Percentiles rank a stretch among this genome's conserved stretches.
These are phyloP conservation scores for Rugalucina vietnamica DNA, from an alignment of 2,888 invertebrate genomes.

Conservation along the genomic window DNA sequence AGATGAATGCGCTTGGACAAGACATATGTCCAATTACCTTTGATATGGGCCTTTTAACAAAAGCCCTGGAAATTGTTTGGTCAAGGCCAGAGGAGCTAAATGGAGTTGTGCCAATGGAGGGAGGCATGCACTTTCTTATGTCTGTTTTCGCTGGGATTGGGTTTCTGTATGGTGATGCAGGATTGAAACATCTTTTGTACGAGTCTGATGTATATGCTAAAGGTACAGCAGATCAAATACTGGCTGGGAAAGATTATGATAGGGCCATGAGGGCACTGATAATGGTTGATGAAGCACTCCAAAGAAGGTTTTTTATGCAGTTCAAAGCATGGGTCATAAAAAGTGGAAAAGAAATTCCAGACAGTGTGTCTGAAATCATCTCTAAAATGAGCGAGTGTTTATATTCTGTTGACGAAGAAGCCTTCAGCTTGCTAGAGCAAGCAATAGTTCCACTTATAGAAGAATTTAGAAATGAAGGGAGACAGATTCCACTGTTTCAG, in stretches of 20 bases:
- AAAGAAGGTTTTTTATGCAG: slow-evolving; percentile 7
- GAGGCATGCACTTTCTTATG: slow-evolving; percentile 45
- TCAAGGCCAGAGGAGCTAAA: slow-evolving; percentile 19
- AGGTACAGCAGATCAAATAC: slow-evolving; percentile 32
- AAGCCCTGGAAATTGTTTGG: slow-evolving; percentile 39
- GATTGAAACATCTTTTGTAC: slow-evolving; percentile 18
- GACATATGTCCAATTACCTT: slow-evolving; percentile 21
- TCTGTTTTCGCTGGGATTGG: slow-evolving; percentile 27
- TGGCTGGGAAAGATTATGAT: slow-evolving; percentile 43
- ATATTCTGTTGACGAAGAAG: not conserved
- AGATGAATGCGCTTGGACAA: slow-evolving; percentile 14
- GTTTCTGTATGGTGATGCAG: slow-evolving; percentile 29
- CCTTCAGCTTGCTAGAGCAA: not conserved
- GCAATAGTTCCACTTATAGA: not conserved
- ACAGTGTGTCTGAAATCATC: not conserved
- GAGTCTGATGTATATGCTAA: slow-evolving; percentile 36
- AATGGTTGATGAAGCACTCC: slow-evolving; percentile 34
- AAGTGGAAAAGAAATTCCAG: not conserved
- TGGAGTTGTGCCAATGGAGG: slow-evolving; percentile 33
- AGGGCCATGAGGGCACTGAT: slow-evolving; percentile 26
- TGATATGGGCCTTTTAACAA: slow-evolving; percentile 37
- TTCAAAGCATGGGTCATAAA: not conserved
- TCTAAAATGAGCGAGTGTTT: not conserved
- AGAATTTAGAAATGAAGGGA: not conserved
- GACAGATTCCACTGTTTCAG: not conserved